Percentiles rank a stretch among this genome's conserved stretches.
These are phyloP conservation scores for Odontomyia ornata DNA, from an alignment of 2,888 invertebrate species.

Conservation along the genomic window DNA sequence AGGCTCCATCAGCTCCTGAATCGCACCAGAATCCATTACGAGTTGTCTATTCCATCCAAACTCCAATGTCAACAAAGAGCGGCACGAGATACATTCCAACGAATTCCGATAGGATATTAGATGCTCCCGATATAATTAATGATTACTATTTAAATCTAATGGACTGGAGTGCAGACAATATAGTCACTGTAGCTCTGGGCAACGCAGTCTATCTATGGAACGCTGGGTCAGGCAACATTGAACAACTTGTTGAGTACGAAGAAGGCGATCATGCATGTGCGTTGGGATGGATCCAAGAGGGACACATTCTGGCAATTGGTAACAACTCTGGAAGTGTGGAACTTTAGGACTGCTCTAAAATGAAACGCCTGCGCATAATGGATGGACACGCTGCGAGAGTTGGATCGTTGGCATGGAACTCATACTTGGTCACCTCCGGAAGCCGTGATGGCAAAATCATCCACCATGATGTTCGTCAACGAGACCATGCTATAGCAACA, in stretches of 20 bases:
- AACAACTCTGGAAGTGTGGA: constrained; percentile 85
- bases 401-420: constrained; percentile 92
- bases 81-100: constrained; percentile 88
- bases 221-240: constrained; percentile 88
- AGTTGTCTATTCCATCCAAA: constrained; percentile 82
- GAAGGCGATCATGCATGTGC: constrained; percentile 85
- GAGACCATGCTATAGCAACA: constrained; percentile 81
- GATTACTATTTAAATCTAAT: too few species aligned
- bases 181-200: constrained; percentile 91
- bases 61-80: constrained; percentile 79
- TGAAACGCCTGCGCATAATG: constrained; percentile 73
- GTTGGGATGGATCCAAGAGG: constrained; percentile 89
- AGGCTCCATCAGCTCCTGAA: constrained; percentile 90
- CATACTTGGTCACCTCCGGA: constrained; percentile 85
- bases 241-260: constrained; percentile 82
- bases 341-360: constrained; percentile 87
- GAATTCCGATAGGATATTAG: constrained; percentile 92
- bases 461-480: constrained; percentile 93
- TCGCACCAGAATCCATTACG: constrained; percentile 87
- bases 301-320: constrained; percentile 87
- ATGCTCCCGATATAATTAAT: constrained; percentile 96
- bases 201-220: constrained; percentile 87
- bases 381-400: constrained; percentile 87
- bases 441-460: constrained; percentile 87
- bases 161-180: constrained; percentile 94